These are phyloP conservation scores for Tridacna gigas DNA, from an alignment of 2,888 invertebrate species.

Conservation along the genomic window DNA sequence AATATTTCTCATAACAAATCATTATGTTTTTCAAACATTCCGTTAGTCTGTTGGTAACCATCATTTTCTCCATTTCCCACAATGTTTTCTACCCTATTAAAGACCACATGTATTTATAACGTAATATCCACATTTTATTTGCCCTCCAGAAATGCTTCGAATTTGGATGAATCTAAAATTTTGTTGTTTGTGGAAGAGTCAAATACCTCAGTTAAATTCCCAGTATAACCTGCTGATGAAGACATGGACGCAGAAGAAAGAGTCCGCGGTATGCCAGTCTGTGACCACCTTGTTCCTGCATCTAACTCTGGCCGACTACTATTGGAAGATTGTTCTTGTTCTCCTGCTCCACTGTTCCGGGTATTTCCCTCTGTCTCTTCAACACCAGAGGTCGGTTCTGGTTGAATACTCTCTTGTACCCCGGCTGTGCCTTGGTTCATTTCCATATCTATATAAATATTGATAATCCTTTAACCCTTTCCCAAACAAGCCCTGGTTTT, in stretches of 20 bases:
- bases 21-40: too few relatives aligned
- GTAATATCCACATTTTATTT: background rate
- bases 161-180: background rate
- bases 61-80: too few relatives aligned
- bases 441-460: conserved; percentile 4
- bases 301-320: background rate
- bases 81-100: too few relatives aligned
- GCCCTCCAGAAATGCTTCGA: background rate
- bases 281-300: background rate
- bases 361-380: background rate
- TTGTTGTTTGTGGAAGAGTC: too few relatives aligned
- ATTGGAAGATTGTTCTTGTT: too few relatives aligned
- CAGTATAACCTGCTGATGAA: conserved; percentile 40
- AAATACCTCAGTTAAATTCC: conserved; percentile 44
- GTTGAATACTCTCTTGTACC: conserved; percentile 31
- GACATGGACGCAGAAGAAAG: conserved; percentile 6
- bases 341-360: background rate
- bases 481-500: too few relatives aligned
- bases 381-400: background rate
- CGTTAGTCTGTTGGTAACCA: too few relatives aligned
- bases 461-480: background rate
- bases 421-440: background rate
- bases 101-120: background rate
- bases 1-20: too few relatives aligned
- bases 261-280: background rate